These are phyloP conservation scores for Holothuria leucospilota DNA, from an alignment of 53 echinoderm and acorn worm species.

Conservation along the genomic window DNA sequence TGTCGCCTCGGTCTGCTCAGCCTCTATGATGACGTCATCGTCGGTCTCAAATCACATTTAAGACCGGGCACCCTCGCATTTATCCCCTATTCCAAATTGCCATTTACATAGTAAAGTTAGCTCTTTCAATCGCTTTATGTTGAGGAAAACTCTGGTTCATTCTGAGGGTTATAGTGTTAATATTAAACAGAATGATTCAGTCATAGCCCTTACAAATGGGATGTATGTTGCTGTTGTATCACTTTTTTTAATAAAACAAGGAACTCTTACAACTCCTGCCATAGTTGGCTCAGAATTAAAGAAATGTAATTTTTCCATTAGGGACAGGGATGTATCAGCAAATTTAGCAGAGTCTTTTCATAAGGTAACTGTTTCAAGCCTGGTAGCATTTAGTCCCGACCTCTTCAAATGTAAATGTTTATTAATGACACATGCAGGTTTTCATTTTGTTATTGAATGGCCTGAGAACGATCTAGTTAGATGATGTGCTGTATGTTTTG, in stretches of 20 bases:
- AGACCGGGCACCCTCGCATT: no score
- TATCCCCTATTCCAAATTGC: no score
- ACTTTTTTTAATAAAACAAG: neutral
- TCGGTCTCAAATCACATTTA: no score
- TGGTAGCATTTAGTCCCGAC: neutral
- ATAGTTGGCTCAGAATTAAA: neutral
- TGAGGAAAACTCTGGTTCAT: slow-evolving; percentile 1
- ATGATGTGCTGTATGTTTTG: neutral
- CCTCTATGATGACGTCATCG: no score
- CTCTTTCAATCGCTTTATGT: neutral
- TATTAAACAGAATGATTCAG: no score
- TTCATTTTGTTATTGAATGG: neutral
- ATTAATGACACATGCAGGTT: neutral
- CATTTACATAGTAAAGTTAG: no score
- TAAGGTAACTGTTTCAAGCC: neutral
- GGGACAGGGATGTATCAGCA: neutral
- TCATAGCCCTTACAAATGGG: neutral
- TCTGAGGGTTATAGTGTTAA: neutral
- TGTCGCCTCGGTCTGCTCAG: no score
- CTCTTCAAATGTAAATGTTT: neutral
- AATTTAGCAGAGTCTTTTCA: neutral
- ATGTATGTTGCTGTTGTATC: neutral
- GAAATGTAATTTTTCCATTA: neutral
- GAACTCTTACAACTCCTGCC: neutral
- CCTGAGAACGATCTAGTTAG: neutral